These are phyloP conservation scores for Xyrichtys novacula DNA, from an alignment of 2,797 vertebrate genomes.

Conservation along the genomic window DNA sequence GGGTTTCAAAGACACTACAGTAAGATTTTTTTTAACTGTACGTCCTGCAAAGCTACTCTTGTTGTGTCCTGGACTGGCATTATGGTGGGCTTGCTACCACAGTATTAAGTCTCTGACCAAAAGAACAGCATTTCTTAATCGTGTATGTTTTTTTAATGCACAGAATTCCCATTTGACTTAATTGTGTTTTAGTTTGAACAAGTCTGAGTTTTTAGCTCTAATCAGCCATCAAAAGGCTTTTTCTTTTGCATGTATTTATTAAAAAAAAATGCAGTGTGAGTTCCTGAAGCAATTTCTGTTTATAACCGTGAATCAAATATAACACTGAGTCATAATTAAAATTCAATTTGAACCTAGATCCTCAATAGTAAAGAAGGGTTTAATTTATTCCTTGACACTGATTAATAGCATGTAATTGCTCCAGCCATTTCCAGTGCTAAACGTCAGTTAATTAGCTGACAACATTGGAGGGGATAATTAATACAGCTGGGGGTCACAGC, in stretches of 20 bases:
- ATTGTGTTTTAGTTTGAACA: conserved; percentile 23
- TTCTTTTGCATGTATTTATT: conserved; percentile 34
- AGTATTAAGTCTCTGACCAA: too few species aligned
- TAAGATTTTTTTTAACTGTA: too few species aligned
- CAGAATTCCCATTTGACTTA: conserved; percentile 28
- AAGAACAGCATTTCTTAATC: too few species aligned
- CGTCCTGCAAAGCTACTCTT: too few species aligned
- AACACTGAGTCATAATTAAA: conserved; percentile 65
- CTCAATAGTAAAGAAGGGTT: conserved; percentile 64
- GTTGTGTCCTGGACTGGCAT: too few species aligned
- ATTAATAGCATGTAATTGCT: conserved; percentile 82
- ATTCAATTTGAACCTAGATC: conserved; percentile 66
- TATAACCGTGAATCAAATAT: conserved; percentile 39
- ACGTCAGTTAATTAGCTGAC: conserved; percentile 85
- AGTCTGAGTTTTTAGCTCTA: conserved; percentile 21
- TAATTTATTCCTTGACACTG: conserved; percentile 79
- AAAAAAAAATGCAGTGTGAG: conserved; percentile 33
- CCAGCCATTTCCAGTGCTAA: conserved; percentile 78
- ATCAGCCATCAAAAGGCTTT: conserved; percentile 19
- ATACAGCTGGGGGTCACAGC: conserved; percentile 74
- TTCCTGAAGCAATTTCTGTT: conserved; percentile 22
- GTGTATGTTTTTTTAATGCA: conserved; percentile 11
- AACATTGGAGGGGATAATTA: conserved; percentile 84
- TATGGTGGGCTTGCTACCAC: too few species aligned
- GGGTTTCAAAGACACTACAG: too few species aligned